Conservation (phyloP, 2,888 invertebrate genomes). For the Rutpela maculata region DNA sequence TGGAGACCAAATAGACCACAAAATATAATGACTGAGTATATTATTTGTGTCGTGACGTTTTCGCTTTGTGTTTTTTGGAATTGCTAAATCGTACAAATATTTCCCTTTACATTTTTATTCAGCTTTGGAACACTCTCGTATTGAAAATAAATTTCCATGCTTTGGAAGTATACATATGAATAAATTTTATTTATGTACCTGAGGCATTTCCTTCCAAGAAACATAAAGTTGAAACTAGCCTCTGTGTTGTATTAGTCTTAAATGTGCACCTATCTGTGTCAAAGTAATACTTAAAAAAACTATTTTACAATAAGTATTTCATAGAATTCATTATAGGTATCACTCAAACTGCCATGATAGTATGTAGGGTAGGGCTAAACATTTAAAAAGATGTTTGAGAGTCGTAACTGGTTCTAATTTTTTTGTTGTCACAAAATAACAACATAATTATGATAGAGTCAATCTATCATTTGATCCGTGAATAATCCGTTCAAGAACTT, state of each 20-base stretch:
- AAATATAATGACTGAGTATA: background rate
- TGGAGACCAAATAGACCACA: background rate
- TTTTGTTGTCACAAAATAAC: background rate
- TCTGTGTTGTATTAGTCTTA: constrained; percentile 2
- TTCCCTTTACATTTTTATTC: too few relatives aligned
- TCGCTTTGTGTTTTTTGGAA: constrained; percentile 8
- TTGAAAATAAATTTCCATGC: too few relatives aligned
- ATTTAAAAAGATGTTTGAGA: background rate
- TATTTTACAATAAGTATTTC: background rate
- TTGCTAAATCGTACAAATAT: too few relatives aligned
- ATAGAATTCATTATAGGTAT: background rate
- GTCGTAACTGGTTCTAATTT: background rate
- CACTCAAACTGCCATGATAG: background rate
- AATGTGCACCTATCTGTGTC: background rate
- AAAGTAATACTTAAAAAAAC: background rate
- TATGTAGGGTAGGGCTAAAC: background rate
- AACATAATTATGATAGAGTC: too few relatives aligned
- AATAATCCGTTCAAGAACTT: too few relatives aligned
- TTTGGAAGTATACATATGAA: background rate
- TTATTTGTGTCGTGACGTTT: background rate
- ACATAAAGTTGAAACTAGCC: background rate
- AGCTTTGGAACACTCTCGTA: too few relatives aligned
- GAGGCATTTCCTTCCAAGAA: background rate
- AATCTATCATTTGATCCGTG: too few relatives aligned
- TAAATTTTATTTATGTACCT: too few relatives aligned